Conservation (phyloP, 2,113 vertebrate species). For the Potamarius usumacintae region DNA sequence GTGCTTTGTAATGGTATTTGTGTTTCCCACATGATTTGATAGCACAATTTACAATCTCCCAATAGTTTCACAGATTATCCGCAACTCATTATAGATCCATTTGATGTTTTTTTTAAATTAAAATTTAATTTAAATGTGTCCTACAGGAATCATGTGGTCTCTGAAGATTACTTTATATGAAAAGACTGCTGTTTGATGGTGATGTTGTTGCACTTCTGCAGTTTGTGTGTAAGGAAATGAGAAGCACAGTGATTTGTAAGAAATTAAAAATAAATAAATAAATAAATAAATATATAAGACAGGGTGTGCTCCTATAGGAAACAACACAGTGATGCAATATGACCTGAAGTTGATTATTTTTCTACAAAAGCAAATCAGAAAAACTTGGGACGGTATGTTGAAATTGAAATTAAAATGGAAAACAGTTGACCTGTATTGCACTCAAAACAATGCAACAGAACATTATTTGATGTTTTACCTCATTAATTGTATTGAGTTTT, state of each 20-base stretch:
- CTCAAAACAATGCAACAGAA: no score
- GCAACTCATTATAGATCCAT: no score
- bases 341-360: not conserved
- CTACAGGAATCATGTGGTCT: not conserved
- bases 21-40: not conserved
- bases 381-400: no score
- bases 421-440: no score
- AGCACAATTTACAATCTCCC: not conserved
- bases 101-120: not conserved
- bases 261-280: not conserved
- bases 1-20: not conserved
- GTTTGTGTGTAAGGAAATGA: not conserved
- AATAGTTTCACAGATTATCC: not conserved
- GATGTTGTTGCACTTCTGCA: not conserved
- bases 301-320: not conserved
- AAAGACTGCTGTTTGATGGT: not conserved
- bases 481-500: no score
- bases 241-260: not conserved
- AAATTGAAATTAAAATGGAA: no score
- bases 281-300: not conserved
- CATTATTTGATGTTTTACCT: no score
- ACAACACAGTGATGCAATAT: not conserved
- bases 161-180: not conserved
- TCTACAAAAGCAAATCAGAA: not conserved
- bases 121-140: not conserved